A percentile compares a stretch with the other conserved stretches of the same genome.
These are phyloP conservation scores for Caenorhabditis inopinata DNA, from an alignment of 1,140 invertebrate genomes.

Conservation along the genomic window DNA sequence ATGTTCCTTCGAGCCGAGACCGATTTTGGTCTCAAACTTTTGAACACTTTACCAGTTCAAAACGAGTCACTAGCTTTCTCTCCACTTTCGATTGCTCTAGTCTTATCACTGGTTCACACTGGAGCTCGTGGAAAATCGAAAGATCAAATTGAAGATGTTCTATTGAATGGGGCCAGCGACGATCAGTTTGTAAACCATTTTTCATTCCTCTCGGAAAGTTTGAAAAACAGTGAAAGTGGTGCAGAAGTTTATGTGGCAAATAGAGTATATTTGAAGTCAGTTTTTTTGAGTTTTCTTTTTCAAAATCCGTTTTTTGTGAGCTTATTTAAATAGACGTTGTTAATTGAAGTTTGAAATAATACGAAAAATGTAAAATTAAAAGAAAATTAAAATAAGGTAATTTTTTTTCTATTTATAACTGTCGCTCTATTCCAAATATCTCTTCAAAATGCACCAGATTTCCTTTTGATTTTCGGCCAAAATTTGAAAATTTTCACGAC, in stretches of 20 bases:
- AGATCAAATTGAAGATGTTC: conserved; percentile 14
- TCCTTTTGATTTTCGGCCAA: no score
- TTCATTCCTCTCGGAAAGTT: not conserved
- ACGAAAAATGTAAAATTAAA: no score
- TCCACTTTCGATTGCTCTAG: conserved; percentile 29
- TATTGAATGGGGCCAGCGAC: conserved; percentile 23
- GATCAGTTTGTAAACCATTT: conserved; percentile 2
- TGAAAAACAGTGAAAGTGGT: not conserved
- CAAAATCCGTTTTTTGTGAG: no score
- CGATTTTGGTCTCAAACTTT: conserved; percentile 9
- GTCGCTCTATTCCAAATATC: no score
- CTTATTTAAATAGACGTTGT: no score
- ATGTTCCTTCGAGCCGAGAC: conserved; percentile 5
- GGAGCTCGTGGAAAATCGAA: conserved; percentile 27
- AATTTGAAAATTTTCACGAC: no score
- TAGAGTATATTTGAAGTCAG: conserved; percentile 19
- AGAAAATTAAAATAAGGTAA: no score
- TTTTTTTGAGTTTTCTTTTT: no score
- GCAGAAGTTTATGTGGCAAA: conserved; percentile 1
- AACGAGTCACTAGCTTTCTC: conserved; percentile 41
- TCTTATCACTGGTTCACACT: conserved; percentile 20
- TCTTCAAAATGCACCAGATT: no score
- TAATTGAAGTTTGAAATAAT: no score
- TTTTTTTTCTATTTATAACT: no score
- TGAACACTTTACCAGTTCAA: not conserved